Percentiles rank a stretch among this genome's conserved stretches.
These are phyloP conservation scores for Tuberolachnus salignus DNA, from an alignment of 2,888 invertebrate species.

Conservation along the genomic window DNA sequence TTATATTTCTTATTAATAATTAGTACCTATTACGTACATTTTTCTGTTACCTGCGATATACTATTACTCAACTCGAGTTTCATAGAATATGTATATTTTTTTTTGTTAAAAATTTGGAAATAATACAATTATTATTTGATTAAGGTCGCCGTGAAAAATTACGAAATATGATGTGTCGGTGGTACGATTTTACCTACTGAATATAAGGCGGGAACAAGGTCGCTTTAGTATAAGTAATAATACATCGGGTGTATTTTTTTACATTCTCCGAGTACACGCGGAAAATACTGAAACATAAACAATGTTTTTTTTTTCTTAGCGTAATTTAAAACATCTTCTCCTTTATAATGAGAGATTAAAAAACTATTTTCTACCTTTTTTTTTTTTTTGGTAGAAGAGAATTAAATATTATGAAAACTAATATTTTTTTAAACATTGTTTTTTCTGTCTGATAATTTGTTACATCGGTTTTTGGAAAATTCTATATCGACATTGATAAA, in stretches of 20 bases:
- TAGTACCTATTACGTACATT: not conserved
- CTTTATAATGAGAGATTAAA: not conserved
- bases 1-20: not conserved
- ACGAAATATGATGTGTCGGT: conserved; percentile 21
- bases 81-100: not conserved
- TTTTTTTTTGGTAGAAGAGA: too few species aligned
- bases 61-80: conserved; percentile 4
- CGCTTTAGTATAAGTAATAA: too few species aligned
- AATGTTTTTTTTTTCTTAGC: not conserved
- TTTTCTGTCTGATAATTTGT: too few species aligned
- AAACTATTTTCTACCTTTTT: too few species aligned
- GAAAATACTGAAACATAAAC: conserved; percentile 19
- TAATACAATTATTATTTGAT: conserved; percentile 4
- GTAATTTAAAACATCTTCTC: conserved; percentile 6
- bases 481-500: too few species aligned
- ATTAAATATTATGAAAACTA: too few species aligned
- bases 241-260: not conserved
- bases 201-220: conserved; percentile 18
- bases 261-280: conserved; percentile 12
- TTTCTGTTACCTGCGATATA: too few species aligned
- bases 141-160: conserved; percentile 28
- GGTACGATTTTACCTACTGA: not conserved
- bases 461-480: too few species aligned
- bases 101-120: conserved; percentile 20
- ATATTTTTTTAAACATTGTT: too few species aligned